Evolutionary conservation across 2,113 vertebrate species (phyloP).

Genomic region (Leucopsar rothschildi): DNA sequence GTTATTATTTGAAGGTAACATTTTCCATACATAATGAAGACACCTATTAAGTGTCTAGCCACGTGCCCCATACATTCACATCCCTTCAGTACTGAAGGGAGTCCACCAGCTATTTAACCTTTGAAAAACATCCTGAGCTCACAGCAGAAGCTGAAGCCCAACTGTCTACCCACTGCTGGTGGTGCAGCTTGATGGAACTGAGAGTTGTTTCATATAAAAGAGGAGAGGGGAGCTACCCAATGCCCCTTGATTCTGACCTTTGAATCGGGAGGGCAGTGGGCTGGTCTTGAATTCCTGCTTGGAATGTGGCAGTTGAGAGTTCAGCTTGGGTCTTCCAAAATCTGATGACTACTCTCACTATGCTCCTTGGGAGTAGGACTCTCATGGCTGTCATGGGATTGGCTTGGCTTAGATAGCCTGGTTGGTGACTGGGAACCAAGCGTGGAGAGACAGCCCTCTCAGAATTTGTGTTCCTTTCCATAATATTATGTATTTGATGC

Average conservation of each 20-base stretch:
- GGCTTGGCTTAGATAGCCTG: neutral
- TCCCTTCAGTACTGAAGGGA: neutral
- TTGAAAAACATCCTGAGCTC: neutral
- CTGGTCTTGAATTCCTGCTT: neutral
- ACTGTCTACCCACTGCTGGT: fast-evolving
- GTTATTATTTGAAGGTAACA: neutral
- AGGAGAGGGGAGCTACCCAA: neutral
- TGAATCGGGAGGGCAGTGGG: fast-evolving
- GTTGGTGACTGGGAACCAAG: neutral
- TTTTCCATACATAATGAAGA: neutral
- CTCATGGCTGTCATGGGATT: neutral
- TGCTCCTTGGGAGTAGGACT: neutral
- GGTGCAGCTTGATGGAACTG: fast-evolving
- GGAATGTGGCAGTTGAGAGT: neutral
- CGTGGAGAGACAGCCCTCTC: neutral
- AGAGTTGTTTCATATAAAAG: neutral
- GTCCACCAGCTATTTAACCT: neutral
- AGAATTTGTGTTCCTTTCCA: neutral
- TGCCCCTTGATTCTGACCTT: neutral
- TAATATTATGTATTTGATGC: neutral
- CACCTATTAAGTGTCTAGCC: neutral
- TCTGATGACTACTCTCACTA: neutral
- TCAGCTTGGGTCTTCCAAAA: neutral
- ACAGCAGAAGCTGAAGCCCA: neutral
- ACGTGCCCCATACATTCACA: neutral